Evolutionary conservation across 2,888 invertebrate genomes (phyloP).

Genomic region (Ceriagrion tenellum): DNA sequence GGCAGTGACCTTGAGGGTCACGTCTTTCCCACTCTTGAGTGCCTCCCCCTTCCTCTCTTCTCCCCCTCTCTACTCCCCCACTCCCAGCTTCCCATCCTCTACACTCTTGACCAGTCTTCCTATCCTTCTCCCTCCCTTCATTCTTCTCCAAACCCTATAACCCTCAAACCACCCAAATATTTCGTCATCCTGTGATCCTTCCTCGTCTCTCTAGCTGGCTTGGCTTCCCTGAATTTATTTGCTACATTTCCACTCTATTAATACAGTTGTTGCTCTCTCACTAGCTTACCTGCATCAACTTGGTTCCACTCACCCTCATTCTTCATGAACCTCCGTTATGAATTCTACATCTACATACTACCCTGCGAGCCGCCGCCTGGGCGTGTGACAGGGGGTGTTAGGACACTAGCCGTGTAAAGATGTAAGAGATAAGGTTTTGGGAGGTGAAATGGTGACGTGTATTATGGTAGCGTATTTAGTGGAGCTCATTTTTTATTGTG

Average conservation of each 20-base stretch:
- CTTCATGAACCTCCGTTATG: too few species aligned
- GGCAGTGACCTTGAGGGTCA: slow-evolving; percentile 67
- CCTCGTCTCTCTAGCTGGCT: background rate
- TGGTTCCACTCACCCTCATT: too few species aligned
- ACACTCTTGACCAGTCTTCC: background rate
- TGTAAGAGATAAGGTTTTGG: too few species aligned
- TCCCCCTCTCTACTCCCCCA: background rate
- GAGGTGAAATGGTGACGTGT: too few species aligned
- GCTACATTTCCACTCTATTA: background rate
- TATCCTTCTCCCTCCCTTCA: background rate
- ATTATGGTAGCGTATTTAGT: too few species aligned
- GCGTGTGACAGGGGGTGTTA: too few species aligned
- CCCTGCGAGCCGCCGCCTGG: too few species aligned
- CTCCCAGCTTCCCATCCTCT: background rate
- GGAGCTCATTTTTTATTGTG: too few species aligned
- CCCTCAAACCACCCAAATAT: background rate
- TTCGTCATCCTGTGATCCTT: background rate
- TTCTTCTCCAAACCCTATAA: background rate
- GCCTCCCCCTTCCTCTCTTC: background rate
- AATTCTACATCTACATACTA: too few species aligned
- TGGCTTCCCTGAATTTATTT: background rate
- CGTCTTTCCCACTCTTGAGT: slow-evolving; percentile 2
- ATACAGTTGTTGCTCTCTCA: background rate
- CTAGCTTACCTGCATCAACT: too few species aligned
- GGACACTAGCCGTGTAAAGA: too few species aligned